Evolutionary conservation across 2,888 invertebrate species (phyloP).

Genomic region (Oscheius sp.): DNA sequence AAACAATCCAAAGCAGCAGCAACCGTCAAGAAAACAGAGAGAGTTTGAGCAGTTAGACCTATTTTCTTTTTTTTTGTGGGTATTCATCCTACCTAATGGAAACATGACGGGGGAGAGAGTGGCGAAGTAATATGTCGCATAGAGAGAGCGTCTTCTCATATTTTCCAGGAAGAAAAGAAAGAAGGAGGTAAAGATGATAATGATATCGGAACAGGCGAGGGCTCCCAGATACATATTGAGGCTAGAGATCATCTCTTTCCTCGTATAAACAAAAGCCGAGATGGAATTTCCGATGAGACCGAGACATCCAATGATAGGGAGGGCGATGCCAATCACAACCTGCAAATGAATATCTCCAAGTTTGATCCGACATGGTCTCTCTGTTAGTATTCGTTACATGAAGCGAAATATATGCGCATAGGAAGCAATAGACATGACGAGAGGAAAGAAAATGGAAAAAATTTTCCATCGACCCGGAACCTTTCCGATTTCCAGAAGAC

Average conservation of each 20-base stretch:
- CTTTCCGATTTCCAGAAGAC: no score
- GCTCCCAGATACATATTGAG: conserved; percentile 65
- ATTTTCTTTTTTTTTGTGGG: background rate
- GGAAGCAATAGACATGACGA: background rate
- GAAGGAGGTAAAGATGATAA: conserved; percentile 64
- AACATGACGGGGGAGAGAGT: conserved; percentile 63
- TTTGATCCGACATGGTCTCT: background rate
- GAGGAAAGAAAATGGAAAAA: background rate
- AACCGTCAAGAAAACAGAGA: conserved; percentile 64
- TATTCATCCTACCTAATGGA: conserved; percentile 52
- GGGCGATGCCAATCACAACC: conserved; percentile 63
- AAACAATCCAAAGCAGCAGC: conserved; percentile 66
- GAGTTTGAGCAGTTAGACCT: conserved; percentile 52
- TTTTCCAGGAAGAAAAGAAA: conserved; percentile 67
- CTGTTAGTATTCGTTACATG: background rate
- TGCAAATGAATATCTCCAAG: conserved; percentile 27
- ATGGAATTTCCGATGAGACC: conserved; percentile 65
- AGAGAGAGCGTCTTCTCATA: conserved; percentile 59
- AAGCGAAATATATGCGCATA: background rate
- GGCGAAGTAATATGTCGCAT: conserved; percentile 60
- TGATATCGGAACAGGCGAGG: conserved; percentile 59
- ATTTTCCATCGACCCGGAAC: background rate
- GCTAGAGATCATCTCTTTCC: conserved; percentile 64
- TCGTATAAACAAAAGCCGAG: conserved; percentile 64
- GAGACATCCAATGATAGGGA: conserved; percentile 65